Percentiles rank a stretch among this genome's conserved stretches.
Evolutionary conservation across 1,140 invertebrate genomes (phyloP).

Genomic region (Drosophila subobscura): DNA sequence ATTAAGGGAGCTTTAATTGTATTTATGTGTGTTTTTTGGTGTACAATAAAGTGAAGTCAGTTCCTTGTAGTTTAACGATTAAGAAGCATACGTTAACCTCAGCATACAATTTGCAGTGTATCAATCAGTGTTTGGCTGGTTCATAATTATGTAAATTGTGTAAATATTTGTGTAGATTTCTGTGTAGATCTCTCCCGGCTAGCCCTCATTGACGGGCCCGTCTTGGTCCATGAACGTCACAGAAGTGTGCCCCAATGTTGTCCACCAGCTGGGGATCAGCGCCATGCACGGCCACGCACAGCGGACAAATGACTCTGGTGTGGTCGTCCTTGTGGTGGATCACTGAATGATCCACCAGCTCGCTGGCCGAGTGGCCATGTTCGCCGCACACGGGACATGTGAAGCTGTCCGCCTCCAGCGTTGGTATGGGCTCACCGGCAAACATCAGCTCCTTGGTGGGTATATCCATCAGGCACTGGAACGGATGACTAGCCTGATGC

Average conservation of each 20-base stretch:
- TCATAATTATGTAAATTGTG: no score
- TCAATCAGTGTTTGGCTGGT: no score
- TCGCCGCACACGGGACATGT: constrained; percentile 51
- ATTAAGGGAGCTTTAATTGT: no score
- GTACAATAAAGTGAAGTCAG: no score
- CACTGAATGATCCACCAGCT: constrained; percentile 38
- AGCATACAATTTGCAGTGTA: no score
- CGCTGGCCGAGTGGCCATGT: constrained; percentile 25
- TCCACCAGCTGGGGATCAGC: not conserved
- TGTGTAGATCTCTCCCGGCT: no score
- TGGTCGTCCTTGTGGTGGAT: constrained; percentile 19
- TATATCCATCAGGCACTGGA: constrained; percentile 48
- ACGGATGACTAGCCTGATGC: constrained; percentile 29
- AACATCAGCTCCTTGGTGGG: constrained; percentile 29
- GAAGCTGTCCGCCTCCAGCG: constrained; percentile 42
- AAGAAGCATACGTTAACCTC: no score
- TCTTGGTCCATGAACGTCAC: not conserved
- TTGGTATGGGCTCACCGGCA: constrained; percentile 35
- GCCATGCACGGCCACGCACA: constrained; percentile 24
- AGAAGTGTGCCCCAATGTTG: constrained; percentile 10
- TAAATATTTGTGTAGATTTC: no score
- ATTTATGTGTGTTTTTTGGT: no score
- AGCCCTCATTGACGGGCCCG: no score
- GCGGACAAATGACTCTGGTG: constrained; percentile 41
- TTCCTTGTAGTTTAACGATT: no score